These are phyloP conservation scores for Amyelois transitella DNA, from an alignment of 1,140 invertebrate genomes.

Conservation along the genomic window DNA sequence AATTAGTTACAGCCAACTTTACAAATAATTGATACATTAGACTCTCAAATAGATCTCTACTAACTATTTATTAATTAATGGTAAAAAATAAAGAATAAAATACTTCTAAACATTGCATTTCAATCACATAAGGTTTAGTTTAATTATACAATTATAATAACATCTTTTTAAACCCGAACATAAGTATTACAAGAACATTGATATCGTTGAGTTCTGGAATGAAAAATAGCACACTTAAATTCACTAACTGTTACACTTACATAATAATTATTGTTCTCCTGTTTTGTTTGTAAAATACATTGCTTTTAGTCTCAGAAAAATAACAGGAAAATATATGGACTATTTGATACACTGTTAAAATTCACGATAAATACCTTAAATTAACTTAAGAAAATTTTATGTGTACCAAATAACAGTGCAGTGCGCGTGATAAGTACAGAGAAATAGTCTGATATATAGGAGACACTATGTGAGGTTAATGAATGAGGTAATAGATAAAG, in stretches of 20 bases:
- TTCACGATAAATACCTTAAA: constrained; percentile 62
- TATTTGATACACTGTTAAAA: constrained; percentile 64
- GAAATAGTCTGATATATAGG: constrained; percentile 47
- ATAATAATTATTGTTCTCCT: constrained; percentile 75
- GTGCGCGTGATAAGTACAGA: constrained; percentile 66
- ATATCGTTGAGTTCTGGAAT: constrained; percentile 74
- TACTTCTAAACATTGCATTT: constrained; percentile 75
- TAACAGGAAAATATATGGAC: constrained; percentile 71
- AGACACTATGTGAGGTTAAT: constrained; percentile 55
- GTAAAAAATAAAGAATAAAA: constrained; percentile 75
- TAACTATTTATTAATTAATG: constrained; percentile 70
- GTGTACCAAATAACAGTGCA: constrained; percentile 73
- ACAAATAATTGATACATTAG: constrained; percentile 75
- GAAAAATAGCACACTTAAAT: constrained; percentile 74
- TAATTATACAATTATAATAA: constrained; percentile 69
- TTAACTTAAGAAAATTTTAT: constrained; percentile 58
- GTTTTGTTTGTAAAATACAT: constrained; percentile 73
- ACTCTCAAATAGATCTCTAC: constrained; percentile 74
- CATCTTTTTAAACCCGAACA: constrained; percentile 72
- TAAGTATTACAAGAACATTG: constrained; percentile 73
- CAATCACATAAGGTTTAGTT: constrained; percentile 74
- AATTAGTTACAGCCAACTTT: constrained; percentile 74
- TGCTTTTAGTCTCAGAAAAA: constrained; percentile 72
- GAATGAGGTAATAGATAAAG: constrained; percentile 62
- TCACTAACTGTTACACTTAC: constrained; percentile 74